Evolutionary conservation across 92 coral and sea anemone species (phyloP).

Genomic region (Plumapathes pennacea): DNA sequence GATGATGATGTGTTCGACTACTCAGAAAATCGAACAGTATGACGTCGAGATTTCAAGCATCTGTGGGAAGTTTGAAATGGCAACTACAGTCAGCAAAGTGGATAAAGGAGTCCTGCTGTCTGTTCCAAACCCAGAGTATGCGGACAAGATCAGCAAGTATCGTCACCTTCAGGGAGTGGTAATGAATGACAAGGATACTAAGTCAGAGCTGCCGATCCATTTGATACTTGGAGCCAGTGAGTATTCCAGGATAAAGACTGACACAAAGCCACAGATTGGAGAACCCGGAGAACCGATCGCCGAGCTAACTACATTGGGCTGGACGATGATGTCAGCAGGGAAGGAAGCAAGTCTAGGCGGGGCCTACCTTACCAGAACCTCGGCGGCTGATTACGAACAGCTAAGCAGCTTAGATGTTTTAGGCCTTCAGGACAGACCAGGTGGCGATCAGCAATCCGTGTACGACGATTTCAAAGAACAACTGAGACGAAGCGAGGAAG

Average conservation of each 20-base stretch:
- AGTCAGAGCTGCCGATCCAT: conserved; percentile 39
- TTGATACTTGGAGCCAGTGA: conserved; percentile 59
- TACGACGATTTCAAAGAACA: conserved; percentile 16
- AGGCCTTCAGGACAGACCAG: conserved; percentile 10
- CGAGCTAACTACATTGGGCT: conserved; percentile 40
- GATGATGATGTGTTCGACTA: conserved; percentile 60
- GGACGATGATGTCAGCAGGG: conserved; percentile 13
- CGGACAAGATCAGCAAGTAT: conserved; percentile 32
- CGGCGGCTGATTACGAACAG: conserved; percentile 36
- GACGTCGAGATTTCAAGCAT: conserved; percentile 33
- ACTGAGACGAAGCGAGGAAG: conserved; percentile 2
- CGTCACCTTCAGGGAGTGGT: conserved; percentile 43
- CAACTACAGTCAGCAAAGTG: conserved; percentile 47
- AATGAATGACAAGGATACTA: conserved; percentile 44
- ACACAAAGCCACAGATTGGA: conserved; percentile 41
- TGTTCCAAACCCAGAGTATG: conserved; percentile 49
- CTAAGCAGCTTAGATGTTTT: conserved; percentile 26
- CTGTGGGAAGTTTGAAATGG: conserved; percentile 33
- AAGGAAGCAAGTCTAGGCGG: not conserved
- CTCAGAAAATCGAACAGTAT: conserved; percentile 44
- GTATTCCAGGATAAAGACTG: conserved; percentile 53
- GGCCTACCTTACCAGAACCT: conserved; percentile 11
- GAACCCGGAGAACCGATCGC: conserved; percentile 46
- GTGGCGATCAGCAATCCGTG: not conserved
- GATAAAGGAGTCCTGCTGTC: conserved; percentile 46